Percentiles rank a stretch among this genome's conserved stretches.
Conservation (phyloP, 1,140 invertebrate genomes). For the Chrysoperla carnea region DNA sequence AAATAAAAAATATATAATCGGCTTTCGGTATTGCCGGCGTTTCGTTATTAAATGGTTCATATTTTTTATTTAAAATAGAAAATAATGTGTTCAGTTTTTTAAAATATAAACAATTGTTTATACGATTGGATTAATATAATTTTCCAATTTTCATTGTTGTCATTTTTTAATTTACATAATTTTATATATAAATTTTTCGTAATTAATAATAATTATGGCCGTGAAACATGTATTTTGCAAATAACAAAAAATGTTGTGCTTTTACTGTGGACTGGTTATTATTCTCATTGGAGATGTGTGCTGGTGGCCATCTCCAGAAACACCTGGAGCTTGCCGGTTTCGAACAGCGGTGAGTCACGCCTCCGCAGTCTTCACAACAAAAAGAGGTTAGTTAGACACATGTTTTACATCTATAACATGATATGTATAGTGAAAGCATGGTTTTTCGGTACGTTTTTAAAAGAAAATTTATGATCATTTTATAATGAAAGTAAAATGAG, state of each 20-base stretch:
- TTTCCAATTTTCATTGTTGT: neutral
- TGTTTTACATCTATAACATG: too few relatives aligned
- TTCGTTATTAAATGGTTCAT: too few relatives aligned
- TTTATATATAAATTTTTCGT: neutral
- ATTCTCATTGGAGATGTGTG: slow-evolving; percentile 4
- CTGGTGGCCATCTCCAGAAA: slow-evolving; percentile 3
- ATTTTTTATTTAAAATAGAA: too few relatives aligned
- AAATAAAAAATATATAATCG: too few relatives aligned
- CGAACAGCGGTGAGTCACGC: neutral
- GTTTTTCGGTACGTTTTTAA: too few relatives aligned
- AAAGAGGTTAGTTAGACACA: neutral
- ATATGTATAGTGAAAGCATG: too few relatives aligned
- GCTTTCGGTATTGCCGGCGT: too few relatives aligned
- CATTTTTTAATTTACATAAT: neutral
- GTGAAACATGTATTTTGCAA: slow-evolving; percentile 12
- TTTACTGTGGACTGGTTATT: slow-evolving; percentile 10
- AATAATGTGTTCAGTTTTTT: neutral
- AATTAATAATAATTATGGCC: slow-evolving; percentile 7
- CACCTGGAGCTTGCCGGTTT: slow-evolving; percentile 1
- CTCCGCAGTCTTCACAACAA: neutral
- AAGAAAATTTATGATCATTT: too few relatives aligned
- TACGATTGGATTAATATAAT: neutral
- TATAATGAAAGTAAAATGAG: too few relatives aligned
- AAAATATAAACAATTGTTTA: neutral
- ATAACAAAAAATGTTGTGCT: slow-evolving; percentile 11